These are phyloP conservation scores for Cyprinodon brontotheroides DNA, from an alignment of 2,113 vertebrate genomes.

Conservation along the genomic window DNA sequence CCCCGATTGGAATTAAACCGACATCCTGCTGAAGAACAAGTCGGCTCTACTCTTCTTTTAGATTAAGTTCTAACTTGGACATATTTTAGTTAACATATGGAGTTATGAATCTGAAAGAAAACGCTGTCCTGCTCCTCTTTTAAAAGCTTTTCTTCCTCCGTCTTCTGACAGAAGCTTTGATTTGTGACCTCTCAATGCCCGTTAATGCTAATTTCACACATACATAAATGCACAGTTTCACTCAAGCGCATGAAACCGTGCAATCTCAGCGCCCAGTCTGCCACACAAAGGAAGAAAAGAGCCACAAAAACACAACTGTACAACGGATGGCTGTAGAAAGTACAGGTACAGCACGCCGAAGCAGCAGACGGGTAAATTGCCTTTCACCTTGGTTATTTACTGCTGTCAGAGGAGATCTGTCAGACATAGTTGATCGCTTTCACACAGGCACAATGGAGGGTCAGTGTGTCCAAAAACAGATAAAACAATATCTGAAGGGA, in stretches of 20 bases:
- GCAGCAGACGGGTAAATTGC: slow-evolving; percentile 20
- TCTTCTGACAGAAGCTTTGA: slow-evolving; percentile 18
- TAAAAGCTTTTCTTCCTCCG: slow-evolving; percentile 12
- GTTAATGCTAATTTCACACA: slow-evolving; percentile 41
- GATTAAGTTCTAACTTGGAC: not conserved
- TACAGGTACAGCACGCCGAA: not conserved
- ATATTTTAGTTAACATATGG: slow-evolving; percentile 5
- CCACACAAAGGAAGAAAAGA: slow-evolving; percentile 16
- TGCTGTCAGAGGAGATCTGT: slow-evolving; percentile 27
- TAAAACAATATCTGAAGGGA: not conserved
- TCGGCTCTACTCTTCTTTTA: not conserved
- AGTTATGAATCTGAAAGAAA: slow-evolving; percentile 18
- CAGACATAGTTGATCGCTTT: not conserved
- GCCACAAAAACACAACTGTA: not conserved
- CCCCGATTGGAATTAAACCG: not conserved
- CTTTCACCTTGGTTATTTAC: slow-evolving; percentile 28
- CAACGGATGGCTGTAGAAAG: not conserved
- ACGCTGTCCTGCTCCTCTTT: not conserved
- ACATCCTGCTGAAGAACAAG: not conserved
- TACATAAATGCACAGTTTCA: not conserved
- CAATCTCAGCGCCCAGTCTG: not conserved
- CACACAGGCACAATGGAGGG: not conserved
- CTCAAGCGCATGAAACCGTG: slow-evolving; percentile 4
- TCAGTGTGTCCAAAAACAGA: not conserved
- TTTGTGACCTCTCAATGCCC: slow-evolving; percentile 25